These are phyloP conservation scores for Imbricaverruca yamaguchii DNA, from an alignment of 2,888 invertebrate genomes.

Conservation along the genomic window DNA sequence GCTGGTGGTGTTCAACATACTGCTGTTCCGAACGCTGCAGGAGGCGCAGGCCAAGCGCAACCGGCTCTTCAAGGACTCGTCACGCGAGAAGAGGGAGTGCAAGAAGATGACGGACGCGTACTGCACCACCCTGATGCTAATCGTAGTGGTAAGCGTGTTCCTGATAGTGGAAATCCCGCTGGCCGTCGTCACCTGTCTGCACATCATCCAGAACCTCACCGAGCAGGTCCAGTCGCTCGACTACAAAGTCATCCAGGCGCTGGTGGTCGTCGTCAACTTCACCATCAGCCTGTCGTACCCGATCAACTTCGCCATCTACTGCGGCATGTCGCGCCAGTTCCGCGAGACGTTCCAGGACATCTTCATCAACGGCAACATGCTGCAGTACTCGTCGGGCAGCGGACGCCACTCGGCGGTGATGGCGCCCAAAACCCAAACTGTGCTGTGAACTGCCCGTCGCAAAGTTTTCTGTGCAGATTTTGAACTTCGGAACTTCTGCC, in stretches of 20 bases:
- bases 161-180: constrained; percentile 74
- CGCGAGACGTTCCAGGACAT: constrained; percentile 79
- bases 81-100: constrained; percentile 55
- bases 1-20: constrained; percentile 76
- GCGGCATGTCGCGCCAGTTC: constrained; percentile 91
- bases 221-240: constrained; percentile 42
- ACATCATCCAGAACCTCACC: constrained; percentile 49
- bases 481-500: neutral
- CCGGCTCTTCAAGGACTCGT: constrained; percentile 57
- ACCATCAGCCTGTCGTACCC: constrained; percentile 81
- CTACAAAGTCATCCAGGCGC: constrained; percentile 66
- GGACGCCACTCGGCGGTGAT: constrained; percentile 30
- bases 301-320: constrained; percentile 65
- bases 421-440: constrained; percentile 24
- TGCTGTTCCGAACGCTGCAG: constrained; percentile 77
- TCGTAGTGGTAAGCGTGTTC: constrained; percentile 78
- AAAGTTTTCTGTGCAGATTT: neutral
- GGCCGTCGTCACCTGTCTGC: constrained; percentile 70
- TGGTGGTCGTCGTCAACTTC: constrained; percentile 81
- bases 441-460: neutral
- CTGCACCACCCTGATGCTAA: constrained; percentile 78
- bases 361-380: constrained; percentile 49
- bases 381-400: neutral
- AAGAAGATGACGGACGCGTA: constrained; percentile 68
- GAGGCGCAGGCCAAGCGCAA: constrained; percentile 71